These are phyloP conservation scores for Orthosia gothica DNA, from an alignment of 2,888 invertebrate species.

Conservation along the genomic window DNA sequence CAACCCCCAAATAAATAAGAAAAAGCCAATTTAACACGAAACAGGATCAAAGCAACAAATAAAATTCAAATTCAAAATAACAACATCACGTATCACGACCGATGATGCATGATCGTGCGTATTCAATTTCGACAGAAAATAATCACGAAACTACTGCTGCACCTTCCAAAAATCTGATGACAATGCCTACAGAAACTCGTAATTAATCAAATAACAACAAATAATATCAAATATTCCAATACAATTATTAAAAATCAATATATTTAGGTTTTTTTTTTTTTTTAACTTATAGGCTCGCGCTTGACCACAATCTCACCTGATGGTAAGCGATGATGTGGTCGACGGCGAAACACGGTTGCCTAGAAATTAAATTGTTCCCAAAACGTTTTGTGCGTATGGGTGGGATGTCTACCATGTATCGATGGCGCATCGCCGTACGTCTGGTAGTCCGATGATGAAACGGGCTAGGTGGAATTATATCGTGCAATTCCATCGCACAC, in stretches of 20 bases:
- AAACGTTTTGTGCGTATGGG: too few species aligned
- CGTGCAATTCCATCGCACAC: too few species aligned
- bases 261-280: too few species aligned
- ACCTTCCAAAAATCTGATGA: background rate
- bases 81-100: background rate
- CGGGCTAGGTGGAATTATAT: too few species aligned
- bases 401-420: too few species aligned
- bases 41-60: constrained; percentile 10
- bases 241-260: background rate
- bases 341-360: too few species aligned
- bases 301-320: too few species aligned
- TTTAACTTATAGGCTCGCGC: too few species aligned
- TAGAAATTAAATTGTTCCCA: too few species aligned
- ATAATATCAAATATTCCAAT: background rate
- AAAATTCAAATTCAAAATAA: constrained; percentile 13
- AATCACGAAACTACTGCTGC: background rate
- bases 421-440: too few species aligned
- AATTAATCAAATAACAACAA: constrained; percentile 4
- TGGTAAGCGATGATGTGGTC: too few species aligned
- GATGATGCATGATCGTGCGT: constrained; percentile 1
- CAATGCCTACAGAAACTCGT: background rate
- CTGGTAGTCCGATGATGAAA: too few species aligned
- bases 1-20: background rate
- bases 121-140: background rate
- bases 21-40: background rate